Evolutionary conservation across 2,888 invertebrate species (phyloP).

Genomic region (Eremobia ochroleuca): DNA sequence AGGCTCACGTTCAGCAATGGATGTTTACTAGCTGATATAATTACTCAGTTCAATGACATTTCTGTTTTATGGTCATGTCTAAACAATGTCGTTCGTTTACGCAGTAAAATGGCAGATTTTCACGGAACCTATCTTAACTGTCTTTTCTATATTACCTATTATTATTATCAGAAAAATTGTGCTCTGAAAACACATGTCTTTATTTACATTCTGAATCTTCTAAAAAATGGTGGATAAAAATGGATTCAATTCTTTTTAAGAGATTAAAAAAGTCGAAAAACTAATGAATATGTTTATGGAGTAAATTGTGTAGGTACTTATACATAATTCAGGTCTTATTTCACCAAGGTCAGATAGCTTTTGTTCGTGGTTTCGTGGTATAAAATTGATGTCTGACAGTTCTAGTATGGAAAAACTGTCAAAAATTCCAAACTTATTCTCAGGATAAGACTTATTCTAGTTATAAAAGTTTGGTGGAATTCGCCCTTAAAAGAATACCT

Average conservation of each 20-base stretch:
- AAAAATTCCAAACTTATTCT: no score
- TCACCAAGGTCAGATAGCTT: no score
- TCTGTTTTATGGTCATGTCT: conserved; percentile 25
- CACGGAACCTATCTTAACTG: neutral
- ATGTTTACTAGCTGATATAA: conserved; percentile 44
- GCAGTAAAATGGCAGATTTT: conserved; percentile 2
- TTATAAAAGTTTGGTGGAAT: no score
- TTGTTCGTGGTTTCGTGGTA: no score
- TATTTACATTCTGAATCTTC: neutral
- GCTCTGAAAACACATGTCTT: neutral
- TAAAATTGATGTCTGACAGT: no score
- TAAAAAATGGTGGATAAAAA: no score
- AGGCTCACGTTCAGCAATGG: conserved; percentile 31
- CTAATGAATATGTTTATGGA: neutral
- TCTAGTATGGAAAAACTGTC: no score
- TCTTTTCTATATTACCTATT: neutral
- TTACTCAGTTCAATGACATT: conserved; percentile 48
- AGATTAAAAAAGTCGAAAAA: neutral
- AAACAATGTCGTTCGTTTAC: conserved; percentile 13
- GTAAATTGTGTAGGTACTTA: neutral
- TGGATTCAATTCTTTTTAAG: neutral
- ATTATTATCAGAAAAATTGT: neutral
- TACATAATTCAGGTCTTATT: no score
- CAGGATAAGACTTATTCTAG: no score
- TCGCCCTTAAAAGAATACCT: no score